Evolutionary conservation across 2,113 vertebrate genomes (phyloP), one percentile per base, ranked within the genome.

Genomic region (Rhinolophus ferrumequinum): DNA sequence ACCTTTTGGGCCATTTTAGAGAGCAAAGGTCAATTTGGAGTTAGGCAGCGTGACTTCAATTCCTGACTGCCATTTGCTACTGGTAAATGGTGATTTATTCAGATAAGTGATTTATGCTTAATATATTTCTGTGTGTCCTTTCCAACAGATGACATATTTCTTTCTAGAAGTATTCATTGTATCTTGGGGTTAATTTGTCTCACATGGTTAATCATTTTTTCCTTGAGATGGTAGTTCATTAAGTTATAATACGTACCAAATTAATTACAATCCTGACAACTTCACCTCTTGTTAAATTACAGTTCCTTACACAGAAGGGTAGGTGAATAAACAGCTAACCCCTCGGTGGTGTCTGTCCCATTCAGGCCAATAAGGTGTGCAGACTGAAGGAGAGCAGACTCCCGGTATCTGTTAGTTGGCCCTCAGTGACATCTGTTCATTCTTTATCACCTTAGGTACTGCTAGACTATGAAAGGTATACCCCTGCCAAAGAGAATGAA

Each of bases 241-340:
- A 66, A n/a, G 73, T 56, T 81, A 88, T 58, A 30, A 28, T 73
- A 54, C 33, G 22, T 91, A 58, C 47, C 44, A 82, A 93, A 41
- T 93, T 88, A 88, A 88, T 94, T 93, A 60, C 8, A 84, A 47
- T 66, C 73, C 70, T 96, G 80, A 87, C 50, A 93, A 38, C 24
- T 69, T 77, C 18, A 75, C 15, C 30, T 19, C n/a, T 90, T 96
- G 60, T 72, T 86, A 85, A 72, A 21, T 44, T 67, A 44, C 22
- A 76, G 52, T 30, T 13, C 24, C 33, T 95, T 64, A 26, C 13
- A 41, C 28, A 54, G 76, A 96, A 54, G 41, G 13, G 7, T 8
- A 85, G 35, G 33, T 8, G 0, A 85, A 79, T 58, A 76, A 54
- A 75, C 22, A n/a, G 69, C 56, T 66, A 67, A 91, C 11, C 33